A percentile compares a stretch with the other conserved stretches of the same genome.
Evolutionary conservation across 2,888 invertebrate genomes (phyloP).

Genomic region (Cheilosia vernalis): DNA sequence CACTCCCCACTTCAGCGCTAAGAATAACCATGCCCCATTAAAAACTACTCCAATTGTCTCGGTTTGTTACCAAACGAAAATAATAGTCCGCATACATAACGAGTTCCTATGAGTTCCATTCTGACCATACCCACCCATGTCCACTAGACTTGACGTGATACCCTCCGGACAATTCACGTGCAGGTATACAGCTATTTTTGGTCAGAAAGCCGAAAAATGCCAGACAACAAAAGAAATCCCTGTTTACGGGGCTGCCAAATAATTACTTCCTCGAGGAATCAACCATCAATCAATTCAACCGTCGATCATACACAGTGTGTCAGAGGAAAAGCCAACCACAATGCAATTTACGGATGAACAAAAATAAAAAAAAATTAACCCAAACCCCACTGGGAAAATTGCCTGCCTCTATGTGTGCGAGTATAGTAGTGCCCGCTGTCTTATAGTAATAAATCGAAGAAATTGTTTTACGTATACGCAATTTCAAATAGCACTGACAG

Average conservation of each 20-base stretch:
- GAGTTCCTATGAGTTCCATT: background rate
- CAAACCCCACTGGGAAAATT: slow-evolving; percentile 10
- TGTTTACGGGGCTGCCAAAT: background rate
- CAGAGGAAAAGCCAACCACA: background rate
- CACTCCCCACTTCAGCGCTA: background rate
- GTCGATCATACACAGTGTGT: slow-evolving; percentile 18
- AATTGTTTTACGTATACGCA: slow-evolving; percentile 48
- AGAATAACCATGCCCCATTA: slow-evolving; percentile 4
- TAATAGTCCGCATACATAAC: background rate
- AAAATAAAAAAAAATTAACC: background rate
- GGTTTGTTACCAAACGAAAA: slow-evolving; percentile 36
- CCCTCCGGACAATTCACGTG: slow-evolving; percentile 33
- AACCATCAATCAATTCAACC: slow-evolving; percentile 13
- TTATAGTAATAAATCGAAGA: slow-evolving; percentile 37
- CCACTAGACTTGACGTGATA: slow-evolving; percentile 16
- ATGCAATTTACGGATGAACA: background rate
- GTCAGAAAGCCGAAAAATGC: background rate
- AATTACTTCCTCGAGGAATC: slow-evolving; percentile 9
- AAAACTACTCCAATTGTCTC: background rate
- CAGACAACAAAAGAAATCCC: slow-evolving; percentile 6
- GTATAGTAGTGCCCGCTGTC: background rate
- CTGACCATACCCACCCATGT: background rate
- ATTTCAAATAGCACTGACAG: slow-evolving; percentile 31
- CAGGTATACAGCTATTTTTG: background rate
- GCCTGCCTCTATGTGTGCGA: background rate